Evolutionary conservation across 2,113 vertebrate species (phyloP).

Genomic region (Cephalopterus ornatus): DNA sequence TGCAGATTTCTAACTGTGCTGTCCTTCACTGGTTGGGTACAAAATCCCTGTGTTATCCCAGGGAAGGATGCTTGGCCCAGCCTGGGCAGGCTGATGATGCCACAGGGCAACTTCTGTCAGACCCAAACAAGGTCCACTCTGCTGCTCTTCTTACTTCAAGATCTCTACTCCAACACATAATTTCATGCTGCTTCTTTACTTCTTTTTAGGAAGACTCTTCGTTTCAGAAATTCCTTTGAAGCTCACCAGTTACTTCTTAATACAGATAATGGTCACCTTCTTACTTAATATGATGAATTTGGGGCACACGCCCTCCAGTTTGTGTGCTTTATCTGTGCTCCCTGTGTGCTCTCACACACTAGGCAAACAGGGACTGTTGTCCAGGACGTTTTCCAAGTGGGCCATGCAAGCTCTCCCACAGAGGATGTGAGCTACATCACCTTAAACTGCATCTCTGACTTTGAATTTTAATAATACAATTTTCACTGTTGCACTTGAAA

Average conservation of each 20-base stretch:
- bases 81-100: background rate
- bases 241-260: background rate
- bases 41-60: background rate
- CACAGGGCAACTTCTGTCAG: background rate
- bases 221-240: background rate
- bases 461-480: background rate
- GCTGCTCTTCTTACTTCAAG: background rate
- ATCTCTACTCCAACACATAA: background rate
- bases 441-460: background rate
- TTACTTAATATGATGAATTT: background rate
- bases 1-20: background rate
- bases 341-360: background rate
- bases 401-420: background rate
- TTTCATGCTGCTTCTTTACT: background rate
- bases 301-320: background rate
- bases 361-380: background rate
- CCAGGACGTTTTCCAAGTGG: background rate
- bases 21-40: rapidly evolving
- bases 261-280: background rate
- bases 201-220: background rate
- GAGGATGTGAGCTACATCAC: background rate
- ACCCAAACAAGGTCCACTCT: background rate
- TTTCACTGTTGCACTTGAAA: background rate
- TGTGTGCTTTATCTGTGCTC: background rate
- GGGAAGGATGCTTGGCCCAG: background rate